These are phyloP conservation scores for Fukomys damarensis DNA, from an alignment of 2,113 vertebrate genomes.

Conservation along the genomic window DNA sequence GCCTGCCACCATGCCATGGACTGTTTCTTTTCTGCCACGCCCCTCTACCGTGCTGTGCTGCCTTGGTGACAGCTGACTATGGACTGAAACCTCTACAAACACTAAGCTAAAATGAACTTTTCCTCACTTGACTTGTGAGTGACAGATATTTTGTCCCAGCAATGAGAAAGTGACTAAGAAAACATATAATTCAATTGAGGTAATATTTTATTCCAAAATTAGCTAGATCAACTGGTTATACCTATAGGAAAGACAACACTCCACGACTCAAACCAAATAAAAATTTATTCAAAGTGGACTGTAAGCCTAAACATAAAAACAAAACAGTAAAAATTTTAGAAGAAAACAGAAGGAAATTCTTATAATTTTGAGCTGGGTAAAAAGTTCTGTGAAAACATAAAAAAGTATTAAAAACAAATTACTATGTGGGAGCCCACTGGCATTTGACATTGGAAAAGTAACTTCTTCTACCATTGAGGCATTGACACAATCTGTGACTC, in stretches of 20 bases:
- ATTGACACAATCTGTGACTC: no score
- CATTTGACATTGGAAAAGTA: no score
- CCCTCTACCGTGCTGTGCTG: not conserved
- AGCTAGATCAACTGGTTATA: not conserved
- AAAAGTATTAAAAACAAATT: not conserved
- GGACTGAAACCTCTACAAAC: not conserved
- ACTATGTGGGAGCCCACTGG: no score
- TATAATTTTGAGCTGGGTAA: not conserved
- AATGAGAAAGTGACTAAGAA: not conserved
- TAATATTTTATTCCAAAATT: not conserved
- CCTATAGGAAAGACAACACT: not conserved
- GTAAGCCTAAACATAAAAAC: not conserved
- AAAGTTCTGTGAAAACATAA: not conserved
- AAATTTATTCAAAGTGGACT: not conserved
- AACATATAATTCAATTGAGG: not conserved
- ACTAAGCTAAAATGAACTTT: not conserved
- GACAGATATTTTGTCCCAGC: not conserved
- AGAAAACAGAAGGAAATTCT: not conserved
- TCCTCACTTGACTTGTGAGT: not conserved
- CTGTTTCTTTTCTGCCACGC: not conserved
- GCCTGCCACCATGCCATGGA: not conserved
- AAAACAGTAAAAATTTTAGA: not conserved
- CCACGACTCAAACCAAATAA: not conserved
- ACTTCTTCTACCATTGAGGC: no score
- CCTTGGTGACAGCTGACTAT: not conserved